Base-by-base conservation (phyloP, 1,140 invertebrate genomes). In the Caerostris extrusa region DNA sequence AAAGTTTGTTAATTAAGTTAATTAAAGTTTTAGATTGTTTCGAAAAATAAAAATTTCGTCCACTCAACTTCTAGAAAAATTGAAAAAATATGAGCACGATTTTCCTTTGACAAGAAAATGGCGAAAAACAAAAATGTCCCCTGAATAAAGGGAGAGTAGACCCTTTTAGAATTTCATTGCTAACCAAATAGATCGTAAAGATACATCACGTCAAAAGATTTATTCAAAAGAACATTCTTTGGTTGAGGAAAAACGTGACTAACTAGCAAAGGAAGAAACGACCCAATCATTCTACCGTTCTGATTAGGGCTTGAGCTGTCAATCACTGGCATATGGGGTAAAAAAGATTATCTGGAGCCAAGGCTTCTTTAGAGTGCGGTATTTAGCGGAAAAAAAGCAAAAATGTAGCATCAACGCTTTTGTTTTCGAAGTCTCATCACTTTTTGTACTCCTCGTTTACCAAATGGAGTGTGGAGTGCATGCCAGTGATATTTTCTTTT, bases 121-220 rank as follows among this genome's bases (percentile, higher is more conserved):
- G 12, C 8, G 53, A 53, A 53, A 50, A 71, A 71, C 7, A 34
- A 71, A 77, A 77, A 50, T 50, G 34, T 53, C 12, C 10, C 71
- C 34, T 34, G 34, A 77, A 53, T 77, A 77, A 77, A 50, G 34
- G 71, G 53, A 12, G 3, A 77, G 34, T 77, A 77, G 71, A 34
- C 1, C 34, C 71, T 77, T 77, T 77, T 50, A 77, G 71, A 77
- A 53, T 50, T 77, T 77, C 71, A 77, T 77, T 77, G 71, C 34
- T 57, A 83, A 57, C 55, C 55, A 83, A 83, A 83, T 57, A 58
- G 82, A 83, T 83, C 82, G 82, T 83, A 58, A 83, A 83, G 82
- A 83, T 83, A 83, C 55, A 83, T 83, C 82, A 83, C 82, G 82
- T 58, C 82, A 17, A 83, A 58, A 57, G 53, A 56, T 83, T 83